A percentile compares a stretch with the other conserved stretches of the same genome.
Evolutionary conservation across 2,113 vertebrate species (phyloP).

Genomic region (Synchiropus splendidus): DNA sequence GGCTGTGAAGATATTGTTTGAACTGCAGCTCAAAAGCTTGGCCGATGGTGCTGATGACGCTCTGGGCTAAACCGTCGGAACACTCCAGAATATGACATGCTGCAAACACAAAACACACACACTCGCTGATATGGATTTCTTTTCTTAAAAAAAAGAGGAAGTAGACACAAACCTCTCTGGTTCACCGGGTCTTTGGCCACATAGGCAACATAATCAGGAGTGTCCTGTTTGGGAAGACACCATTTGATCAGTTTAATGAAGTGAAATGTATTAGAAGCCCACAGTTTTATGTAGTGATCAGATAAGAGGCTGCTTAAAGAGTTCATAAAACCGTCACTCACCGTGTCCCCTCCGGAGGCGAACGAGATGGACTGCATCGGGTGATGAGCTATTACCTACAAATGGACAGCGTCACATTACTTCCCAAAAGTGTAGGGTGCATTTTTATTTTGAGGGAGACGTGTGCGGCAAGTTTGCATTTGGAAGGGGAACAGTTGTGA

Average conservation of each 20-base stretch:
- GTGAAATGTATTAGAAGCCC: too few species aligned
- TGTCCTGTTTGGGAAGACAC: too few species aligned
- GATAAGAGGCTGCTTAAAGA: neutral
- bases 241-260: too few species aligned
- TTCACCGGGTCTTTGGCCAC: conserved; percentile 75
- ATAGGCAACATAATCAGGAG: conserved; percentile 73
- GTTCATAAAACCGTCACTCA: conserved; percentile 34
- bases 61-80: conserved; percentile 85
- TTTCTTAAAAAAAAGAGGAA: neutral
- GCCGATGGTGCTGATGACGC: conserved; percentile 90
- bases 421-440: too few species aligned
- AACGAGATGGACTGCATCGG: conserved; percentile 84
- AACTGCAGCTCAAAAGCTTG: conserved; percentile 97
- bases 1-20: conserved; percentile 93
- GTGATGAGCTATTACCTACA: conserved; percentile 80
- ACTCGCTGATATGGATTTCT: neutral
- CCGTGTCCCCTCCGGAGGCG: conserved; percentile 80
- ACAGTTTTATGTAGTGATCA: conserved; percentile 11
- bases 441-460: too few species aligned
- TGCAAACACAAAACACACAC: conserved; percentile 32
- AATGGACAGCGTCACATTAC: too few species aligned
- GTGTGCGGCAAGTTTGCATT: too few species aligned
- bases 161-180: conserved; percentile 62
- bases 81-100: conserved; percentile 98
- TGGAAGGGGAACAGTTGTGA: too few species aligned